Conservation (phyloP, 2,797 vertebrate species). For the Typhlichthys subterraneus region DNA sequence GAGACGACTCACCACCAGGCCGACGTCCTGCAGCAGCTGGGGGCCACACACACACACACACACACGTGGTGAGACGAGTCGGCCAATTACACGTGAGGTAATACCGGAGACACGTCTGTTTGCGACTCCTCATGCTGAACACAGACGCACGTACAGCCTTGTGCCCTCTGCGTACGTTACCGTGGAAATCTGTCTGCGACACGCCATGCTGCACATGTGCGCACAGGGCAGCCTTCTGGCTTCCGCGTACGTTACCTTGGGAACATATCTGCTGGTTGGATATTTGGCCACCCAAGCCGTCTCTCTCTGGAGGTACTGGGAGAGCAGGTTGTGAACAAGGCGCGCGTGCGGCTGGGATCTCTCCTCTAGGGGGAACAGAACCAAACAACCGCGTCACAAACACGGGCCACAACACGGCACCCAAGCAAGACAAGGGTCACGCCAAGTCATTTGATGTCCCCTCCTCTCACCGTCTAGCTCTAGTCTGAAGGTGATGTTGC, state of each 20-base stretch:
- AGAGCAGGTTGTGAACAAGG: conserved; percentile 75
- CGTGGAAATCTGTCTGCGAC: conserved; percentile 53
- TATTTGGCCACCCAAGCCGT: conserved; percentile 66
- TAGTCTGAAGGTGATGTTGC: conserved; percentile 58
- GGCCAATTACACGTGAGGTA: background rate
- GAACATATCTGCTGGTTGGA: conserved; percentile 62
- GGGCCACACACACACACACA: background rate
- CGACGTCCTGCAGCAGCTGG: conserved; percentile 76
- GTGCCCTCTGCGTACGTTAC: conserved; percentile 38
- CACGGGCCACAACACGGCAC: background rate
- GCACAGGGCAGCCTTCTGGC: background rate
- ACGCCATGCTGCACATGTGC: too few species aligned
- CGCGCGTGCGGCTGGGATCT: conserved; percentile 54
- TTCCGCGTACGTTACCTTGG: conserved; percentile 51
- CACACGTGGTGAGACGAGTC: background rate
- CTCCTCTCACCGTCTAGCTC: conserved; percentile 68
- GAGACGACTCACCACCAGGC: conserved; percentile 73
- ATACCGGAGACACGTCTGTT: too few species aligned
- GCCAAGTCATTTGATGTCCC: background rate
- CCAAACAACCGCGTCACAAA: background rate
- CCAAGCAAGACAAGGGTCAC: background rate
- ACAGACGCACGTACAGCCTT: background rate
- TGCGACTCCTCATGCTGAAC: too few species aligned
- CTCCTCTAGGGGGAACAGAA: conserved; percentile 51
- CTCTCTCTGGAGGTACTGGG: conserved; percentile 45